Evolutionary conservation across 2,113 vertebrate species (phyloP).

Genomic region (Oophaga pumilio): DNA sequence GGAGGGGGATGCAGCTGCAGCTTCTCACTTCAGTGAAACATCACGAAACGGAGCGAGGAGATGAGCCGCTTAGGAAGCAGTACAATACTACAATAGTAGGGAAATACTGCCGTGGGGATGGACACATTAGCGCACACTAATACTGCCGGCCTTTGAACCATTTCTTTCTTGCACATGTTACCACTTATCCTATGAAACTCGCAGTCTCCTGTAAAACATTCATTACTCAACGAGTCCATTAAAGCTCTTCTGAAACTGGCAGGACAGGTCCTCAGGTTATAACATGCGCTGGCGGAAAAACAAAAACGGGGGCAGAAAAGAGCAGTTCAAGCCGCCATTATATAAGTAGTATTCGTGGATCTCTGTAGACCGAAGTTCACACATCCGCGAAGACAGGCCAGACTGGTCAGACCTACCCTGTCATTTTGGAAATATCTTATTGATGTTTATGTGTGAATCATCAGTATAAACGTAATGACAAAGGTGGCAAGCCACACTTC

Average conservation of each 20-base stretch:
- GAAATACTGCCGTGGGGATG: no score
- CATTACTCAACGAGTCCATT: neutral
- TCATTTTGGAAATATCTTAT: neutral
- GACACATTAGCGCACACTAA: neutral
- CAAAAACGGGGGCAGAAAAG: neutral
- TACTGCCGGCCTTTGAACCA: neutral
- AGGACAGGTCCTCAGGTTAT: constrained; percentile 7
- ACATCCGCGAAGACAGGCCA: neutral
- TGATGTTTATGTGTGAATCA: neutral
- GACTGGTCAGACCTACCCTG: neutral
- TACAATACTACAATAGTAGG: no score
- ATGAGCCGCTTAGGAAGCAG: no score
- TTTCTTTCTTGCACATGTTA: neutral
- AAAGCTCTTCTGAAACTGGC: neutral
- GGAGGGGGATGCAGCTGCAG: no score
- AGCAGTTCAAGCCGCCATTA: neutral
- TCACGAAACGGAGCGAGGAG: no score
- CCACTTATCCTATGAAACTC: no score
- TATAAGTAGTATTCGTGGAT: neutral
- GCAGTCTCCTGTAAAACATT: neutral
- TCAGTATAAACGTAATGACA: neutral
- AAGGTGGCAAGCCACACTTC: neutral
- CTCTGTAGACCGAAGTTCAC: neutral
- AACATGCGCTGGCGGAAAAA: neutral
- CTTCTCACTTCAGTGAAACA: no score